These are phyloP conservation scores for Pardosa pseudoannulata DNA, from an alignment of 2,888 invertebrate species.

Conservation along the genomic window DNA sequence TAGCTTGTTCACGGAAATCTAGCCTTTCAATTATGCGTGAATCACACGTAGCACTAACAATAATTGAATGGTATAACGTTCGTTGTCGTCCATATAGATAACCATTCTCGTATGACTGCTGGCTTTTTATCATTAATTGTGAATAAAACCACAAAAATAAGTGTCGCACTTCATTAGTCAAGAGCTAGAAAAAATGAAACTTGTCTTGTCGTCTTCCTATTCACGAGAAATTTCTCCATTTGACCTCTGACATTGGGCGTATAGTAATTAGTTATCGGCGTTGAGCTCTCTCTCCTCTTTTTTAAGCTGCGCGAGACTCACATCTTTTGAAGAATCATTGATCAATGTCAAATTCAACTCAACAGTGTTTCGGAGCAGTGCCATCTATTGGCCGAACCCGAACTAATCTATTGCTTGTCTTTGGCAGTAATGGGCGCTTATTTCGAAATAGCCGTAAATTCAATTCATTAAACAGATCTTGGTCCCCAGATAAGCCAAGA, in stretches of 20 bases:
- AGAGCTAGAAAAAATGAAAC: constrained; percentile 23
- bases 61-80: constrained; percentile 46
- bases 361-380: constrained; percentile 18
- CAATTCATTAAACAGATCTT: too few species aligned
- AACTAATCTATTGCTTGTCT: neutral
- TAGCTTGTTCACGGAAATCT: constrained; percentile 8
- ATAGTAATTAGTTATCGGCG: constrained; percentile 69
- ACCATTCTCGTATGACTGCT: constrained; percentile 57
- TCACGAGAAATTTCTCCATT: constrained; percentile 56
- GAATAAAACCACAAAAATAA: constrained; percentile 60
- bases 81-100: constrained; percentile 31
- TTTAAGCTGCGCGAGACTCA: constrained; percentile 13
- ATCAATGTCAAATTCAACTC: constrained; percentile 67
- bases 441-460: too few species aligned
- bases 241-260: constrained; percentile 67
- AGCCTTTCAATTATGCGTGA: constrained; percentile 53
- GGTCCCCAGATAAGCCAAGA: too few species aligned
- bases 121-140: constrained; percentile 67
- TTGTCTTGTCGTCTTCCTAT: constrained; percentile 57
- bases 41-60: constrained; percentile 39
- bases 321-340: constrained; percentile 48
- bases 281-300: constrained; percentile 35
- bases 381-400: constrained; percentile 42
- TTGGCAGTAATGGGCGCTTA: neutral
- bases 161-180: constrained; percentile 66